Base-by-base conservation (phyloP, 2,113 vertebrate species). In the Verasper variegatus region DNA sequence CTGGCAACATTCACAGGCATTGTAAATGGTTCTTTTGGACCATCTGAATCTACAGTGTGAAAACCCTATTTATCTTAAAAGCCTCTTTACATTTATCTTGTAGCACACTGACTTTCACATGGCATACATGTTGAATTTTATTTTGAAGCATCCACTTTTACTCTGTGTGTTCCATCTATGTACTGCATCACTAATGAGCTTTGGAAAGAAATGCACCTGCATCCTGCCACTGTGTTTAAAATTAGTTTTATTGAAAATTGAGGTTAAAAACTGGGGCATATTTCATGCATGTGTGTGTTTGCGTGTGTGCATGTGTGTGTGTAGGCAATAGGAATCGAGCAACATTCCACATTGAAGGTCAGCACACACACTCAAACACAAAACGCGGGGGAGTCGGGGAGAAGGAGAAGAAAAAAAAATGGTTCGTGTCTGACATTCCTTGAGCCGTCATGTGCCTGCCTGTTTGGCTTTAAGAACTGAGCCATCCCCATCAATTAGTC, bases 401-500 rank as follows among this genome's bases (percentile, higher is more conserved):
- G 64, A 71, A 47, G 54, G 37, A 68, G 61, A 74, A 57, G 51
- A 56, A 65, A 65, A 31, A 58, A 65, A 74, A 80, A 73, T 12
- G 52, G 65, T 74, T 61, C 54, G 69, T 24, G 73, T 81, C 71
- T 71, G 73, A 82, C 84, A 80, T 88, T 87, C 71, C 65, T 80
- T 80, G 69, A 77, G 68, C 64, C 80, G 89, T 82, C 81, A 78
- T 81, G 82, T 90, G 87, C 81, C 81, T 87, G 89, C 80, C 85
- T 37, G 58, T 18, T n/a, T 24, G 84, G 72, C 73, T 90, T 91
- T 89, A 85, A 92, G 88, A 91, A 88, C 86, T 82, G 54, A 91
- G 86, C 76, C 62, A 92, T 95, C 91, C 83, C 85, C 85, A 89
- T 94, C 94, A 95, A 92, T 88, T 92, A 95, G 94, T 89, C 88